A percentile compares a stretch with the other conserved stretches of the same genome.
phyloP scores from a whole-genome alignment of 2,113 vertebrate genomes.

The Neolamprologus cancellatus region DNA sequence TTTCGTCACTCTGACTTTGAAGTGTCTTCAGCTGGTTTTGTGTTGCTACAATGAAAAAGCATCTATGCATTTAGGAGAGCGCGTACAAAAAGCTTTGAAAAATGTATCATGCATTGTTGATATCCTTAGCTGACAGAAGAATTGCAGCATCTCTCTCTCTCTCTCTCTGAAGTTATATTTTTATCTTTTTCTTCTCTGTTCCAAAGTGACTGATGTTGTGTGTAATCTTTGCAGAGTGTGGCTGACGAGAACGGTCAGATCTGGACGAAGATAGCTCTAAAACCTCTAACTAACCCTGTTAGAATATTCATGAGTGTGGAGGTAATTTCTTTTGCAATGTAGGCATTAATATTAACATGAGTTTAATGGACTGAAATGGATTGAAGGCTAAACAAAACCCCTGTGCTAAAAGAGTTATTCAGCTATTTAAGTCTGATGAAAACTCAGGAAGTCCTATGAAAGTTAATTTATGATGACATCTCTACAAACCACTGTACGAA shows the following conservation, averaged over 20 bases:
- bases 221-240: background rate
- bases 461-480: background rate
- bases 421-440: background rate
- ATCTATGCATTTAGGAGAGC: background rate
- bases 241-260: conserved; percentile 19
- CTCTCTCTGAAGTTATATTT: conserved; percentile 5
- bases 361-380: conserved; percentile 3
- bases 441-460: background rate
- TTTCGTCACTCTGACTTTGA: background rate
- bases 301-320: conserved; percentile 31
- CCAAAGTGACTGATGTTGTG: background rate
- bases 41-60: background rate
- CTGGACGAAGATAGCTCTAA: background rate
- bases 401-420: background rate
- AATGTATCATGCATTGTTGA: background rate
- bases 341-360: conserved; percentile 6
- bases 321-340: conserved; percentile 21
- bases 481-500: background rate
- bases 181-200: background rate
- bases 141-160: background rate
- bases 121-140: background rate
- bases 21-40: background rate
- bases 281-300: conserved; percentile 10
- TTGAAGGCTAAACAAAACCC: background rate
- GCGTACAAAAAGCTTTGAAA: background rate